A percentile compares a stretch with the other conserved stretches of the same genome.
Evolutionary conservation across 2,888 invertebrate genomes (phyloP).

Genomic region (Plebejus melissa): DNA sequence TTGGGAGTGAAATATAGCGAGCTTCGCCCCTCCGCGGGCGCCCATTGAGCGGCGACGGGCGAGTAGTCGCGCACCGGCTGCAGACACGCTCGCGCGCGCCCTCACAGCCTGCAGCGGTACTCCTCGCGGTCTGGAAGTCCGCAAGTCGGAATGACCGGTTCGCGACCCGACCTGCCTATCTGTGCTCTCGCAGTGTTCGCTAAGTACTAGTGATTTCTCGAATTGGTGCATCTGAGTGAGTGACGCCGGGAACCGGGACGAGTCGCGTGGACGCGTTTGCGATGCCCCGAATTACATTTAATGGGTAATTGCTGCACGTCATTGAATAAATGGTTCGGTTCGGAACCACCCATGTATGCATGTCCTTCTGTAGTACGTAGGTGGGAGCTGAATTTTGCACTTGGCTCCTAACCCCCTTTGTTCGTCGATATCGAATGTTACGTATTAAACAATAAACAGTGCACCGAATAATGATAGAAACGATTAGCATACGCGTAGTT

Average conservation of each 20-base stretch:
- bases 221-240: conserved; percentile 74
- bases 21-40: conserved; percentile 76
- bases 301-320: conserved; percentile 78
- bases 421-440: not conserved
- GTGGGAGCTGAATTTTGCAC: conserved; percentile 67
- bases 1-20: conserved; percentile 66
- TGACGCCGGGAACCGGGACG: conserved; percentile 69
- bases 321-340: conserved; percentile 73
- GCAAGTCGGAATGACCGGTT: conserved; percentile 60
- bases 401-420: conserved; percentile 64
- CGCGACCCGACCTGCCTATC: conserved; percentile 53
- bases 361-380: conserved; percentile 60
- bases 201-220: conserved; percentile 61
- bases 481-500: not conserved
- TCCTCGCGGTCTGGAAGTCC: conserved; percentile 46
- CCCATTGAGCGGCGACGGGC: conserved; percentile 62
- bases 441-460: not conserved
- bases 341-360: conserved; percentile 60
- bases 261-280: conserved; percentile 60
- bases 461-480: not conserved
- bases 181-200: conserved; percentile 60
- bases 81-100: conserved; percentile 72
- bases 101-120: conserved; percentile 51
- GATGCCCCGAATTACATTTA: conserved; percentile 77
- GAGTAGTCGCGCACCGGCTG: conserved; percentile 74